These are phyloP conservation scores for Dicerorhinus sumatrensis DNA, from an alignment of 2,113 vertebrate species.

Conservation along the genomic window DNA sequence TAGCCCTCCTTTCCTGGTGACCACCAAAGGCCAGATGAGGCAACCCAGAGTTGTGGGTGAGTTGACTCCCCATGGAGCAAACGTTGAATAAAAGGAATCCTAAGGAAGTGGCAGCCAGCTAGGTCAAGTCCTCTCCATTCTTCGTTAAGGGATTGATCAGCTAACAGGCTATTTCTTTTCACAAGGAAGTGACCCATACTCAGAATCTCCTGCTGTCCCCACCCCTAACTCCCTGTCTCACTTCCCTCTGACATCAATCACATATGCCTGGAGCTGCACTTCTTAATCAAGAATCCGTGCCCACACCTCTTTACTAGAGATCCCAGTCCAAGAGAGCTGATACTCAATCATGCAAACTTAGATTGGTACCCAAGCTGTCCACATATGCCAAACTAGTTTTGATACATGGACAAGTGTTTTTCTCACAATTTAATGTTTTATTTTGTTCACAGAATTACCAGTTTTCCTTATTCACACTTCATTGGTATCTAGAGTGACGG, in stretches of 20 bases:
- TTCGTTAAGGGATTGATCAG: background rate
- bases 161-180: background rate
- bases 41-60: background rate
- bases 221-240: accelerated
- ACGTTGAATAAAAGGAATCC: accelerated
- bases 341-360: background rate
- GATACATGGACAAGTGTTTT: background rate
- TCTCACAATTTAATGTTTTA: background rate
- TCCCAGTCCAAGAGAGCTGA: background rate
- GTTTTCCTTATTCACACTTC: background rate
- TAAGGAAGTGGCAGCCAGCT: background rate
- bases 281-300: accelerated
- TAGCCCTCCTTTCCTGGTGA: background rate
- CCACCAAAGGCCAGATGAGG: too few relatives aligned
- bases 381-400: accelerated
- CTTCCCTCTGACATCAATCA: background rate
- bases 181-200: accelerated
- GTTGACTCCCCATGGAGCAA: background rate
- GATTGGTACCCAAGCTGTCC: background rate
- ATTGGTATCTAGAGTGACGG: background rate
- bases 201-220: too few relatives aligned
- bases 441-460: background rate
- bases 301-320: accelerated
- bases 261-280: too few relatives aligned
- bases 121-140: accelerated